Evolutionary conservation across 2,113 vertebrate genomes (phyloP).

Genomic region (Gasterosteus aculeatus): DNA sequence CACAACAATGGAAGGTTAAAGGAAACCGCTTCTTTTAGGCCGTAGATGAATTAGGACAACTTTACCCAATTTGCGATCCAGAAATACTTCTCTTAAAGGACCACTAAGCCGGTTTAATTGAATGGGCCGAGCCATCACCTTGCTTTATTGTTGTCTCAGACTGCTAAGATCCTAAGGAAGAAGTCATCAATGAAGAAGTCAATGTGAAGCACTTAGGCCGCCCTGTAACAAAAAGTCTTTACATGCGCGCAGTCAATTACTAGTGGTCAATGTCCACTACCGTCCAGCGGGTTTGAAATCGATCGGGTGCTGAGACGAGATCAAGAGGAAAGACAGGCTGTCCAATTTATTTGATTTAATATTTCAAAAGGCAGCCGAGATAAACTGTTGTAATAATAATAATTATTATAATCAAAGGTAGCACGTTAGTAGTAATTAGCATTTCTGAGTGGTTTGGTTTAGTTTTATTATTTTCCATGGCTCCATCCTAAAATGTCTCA

Average conservation of each 20-base stretch:
- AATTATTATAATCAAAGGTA: neutral
- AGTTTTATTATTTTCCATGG: conserved; percentile 11
- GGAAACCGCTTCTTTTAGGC: neutral
- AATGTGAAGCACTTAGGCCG: conserved; percentile 56
- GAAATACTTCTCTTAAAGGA: neutral
- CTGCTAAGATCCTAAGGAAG: conserved; percentile 15
- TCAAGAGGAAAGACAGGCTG: conserved; percentile 38
- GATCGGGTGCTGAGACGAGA: conserved; percentile 12
- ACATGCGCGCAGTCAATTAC: conserved; percentile 44
- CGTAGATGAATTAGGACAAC: neutral
- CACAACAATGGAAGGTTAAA: neutral
- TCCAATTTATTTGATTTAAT: neutral
- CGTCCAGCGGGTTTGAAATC: conserved; percentile 33
- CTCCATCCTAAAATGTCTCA: conserved; percentile 17
- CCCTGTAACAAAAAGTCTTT: conserved; percentile 42
- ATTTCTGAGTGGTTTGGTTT: neutral
- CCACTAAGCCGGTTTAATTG: neutral
- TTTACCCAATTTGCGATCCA: neutral
- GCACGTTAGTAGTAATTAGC: neutral
- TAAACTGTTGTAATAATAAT: neutral
- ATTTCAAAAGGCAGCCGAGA: neutral
- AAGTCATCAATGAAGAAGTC: conserved; percentile 56
- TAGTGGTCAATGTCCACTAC: conserved; percentile 47
- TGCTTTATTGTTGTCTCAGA: conserved; percentile 38
- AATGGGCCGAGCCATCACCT: conserved; percentile 16